Evolutionary conservation across 2,888 invertebrate species (phyloP).

Genomic region (Phengaris arion): DNA sequence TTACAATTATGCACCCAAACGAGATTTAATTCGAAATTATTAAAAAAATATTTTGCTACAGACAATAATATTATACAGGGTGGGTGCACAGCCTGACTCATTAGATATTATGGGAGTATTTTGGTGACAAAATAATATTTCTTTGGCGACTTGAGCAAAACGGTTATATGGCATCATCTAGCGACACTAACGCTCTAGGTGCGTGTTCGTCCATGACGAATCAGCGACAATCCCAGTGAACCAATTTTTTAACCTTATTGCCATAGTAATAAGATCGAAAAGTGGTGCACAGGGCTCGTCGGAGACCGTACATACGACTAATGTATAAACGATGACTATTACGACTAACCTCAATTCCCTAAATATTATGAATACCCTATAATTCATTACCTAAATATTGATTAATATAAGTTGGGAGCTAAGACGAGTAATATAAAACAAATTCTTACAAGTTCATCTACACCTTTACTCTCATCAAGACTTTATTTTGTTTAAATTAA

Average conservation of each 20-base stretch:
- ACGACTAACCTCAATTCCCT: conserved; percentile 66
- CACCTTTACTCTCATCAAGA: not conserved
- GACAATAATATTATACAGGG: not conserved
- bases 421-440: not conserved
- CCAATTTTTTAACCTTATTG: not conserved
- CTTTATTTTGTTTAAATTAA: too few species aligned
- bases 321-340: conserved; percentile 39
- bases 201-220: not conserved
- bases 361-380: conserved; percentile 63
- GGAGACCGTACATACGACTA: conserved; percentile 47
- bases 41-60: not conserved
- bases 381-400: conserved; percentile 54
- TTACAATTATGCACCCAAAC: not conserved
- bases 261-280: not conserved
- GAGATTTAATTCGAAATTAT: not conserved
- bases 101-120: conserved; percentile 25
- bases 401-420: conserved; percentile 1
- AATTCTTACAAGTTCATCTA: not conserved
- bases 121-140: conserved; percentile 40
- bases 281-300: conserved; percentile 30
- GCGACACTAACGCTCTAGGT: conserved; percentile 53
- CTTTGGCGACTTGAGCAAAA: conserved; percentile 78
- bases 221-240: not conserved
- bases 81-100: not conserved
- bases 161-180: conserved; percentile 53